These are phyloP conservation scores for Araneus ventricosus DNA, from an alignment of 1,140 invertebrate genomes.

Conservation along the genomic window DNA sequence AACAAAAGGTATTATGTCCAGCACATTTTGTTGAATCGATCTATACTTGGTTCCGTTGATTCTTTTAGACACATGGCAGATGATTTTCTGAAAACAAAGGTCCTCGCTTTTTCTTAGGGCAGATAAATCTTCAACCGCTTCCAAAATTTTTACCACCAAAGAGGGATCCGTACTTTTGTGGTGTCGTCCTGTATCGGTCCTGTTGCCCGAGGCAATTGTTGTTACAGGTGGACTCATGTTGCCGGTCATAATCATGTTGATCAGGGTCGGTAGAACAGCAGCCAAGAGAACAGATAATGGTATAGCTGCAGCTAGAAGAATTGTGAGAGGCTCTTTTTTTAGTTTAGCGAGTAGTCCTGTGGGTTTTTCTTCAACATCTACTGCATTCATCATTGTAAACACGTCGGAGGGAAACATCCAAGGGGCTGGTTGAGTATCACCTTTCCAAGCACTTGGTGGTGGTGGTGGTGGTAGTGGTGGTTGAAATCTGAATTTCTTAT, in stretches of 20 bases:
- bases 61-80: slow-evolving; percentile 56
- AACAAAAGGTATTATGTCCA: slow-evolving; percentile 20
- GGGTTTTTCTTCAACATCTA: background rate
- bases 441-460: slow-evolving; percentile 24
- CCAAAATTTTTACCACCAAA: background rate
- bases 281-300: slow-evolving; percentile 62
- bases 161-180: background rate
- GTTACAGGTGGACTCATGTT: slow-evolving; percentile 11
- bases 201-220: slow-evolving; percentile 34
- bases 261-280: slow-evolving; percentile 62
- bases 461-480: background rate
- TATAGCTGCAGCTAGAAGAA: slow-evolving; percentile 20
- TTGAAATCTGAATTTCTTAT: slow-evolving; percentile 9
- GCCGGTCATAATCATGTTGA: background rate
- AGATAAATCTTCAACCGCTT: slow-evolving; percentile 43
- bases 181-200: background rate
- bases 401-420: slow-evolving; percentile 49
- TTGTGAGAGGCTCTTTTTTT: background rate
- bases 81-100: slow-evolving; percentile 39
- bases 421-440: background rate
- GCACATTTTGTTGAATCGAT: slow-evolving; percentile 40
- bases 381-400: background rate
- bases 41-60: slow-evolving; percentile 31
- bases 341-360: slow-evolving; percentile 53
- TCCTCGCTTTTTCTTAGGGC: background rate